Conservation (phyloP, 2,888 invertebrate species). For the Latrodectus hesperus region DNA sequence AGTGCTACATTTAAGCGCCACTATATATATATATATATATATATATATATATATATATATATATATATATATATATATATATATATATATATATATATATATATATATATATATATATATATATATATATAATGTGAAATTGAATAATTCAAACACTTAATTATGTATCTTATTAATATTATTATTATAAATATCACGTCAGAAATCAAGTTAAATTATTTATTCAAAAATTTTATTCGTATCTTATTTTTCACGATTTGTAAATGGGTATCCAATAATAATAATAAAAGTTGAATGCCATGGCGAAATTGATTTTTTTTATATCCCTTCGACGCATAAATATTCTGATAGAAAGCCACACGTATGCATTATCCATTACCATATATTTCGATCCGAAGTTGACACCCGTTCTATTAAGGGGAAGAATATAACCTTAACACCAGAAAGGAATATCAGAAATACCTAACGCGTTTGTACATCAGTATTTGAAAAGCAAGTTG, state of each 20-base stretch:
- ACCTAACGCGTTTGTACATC: slow-evolving; percentile 9
- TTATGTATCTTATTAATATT: no score
- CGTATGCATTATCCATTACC: neutral
- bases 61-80: no score
- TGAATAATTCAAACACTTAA: no score
- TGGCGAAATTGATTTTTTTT: neutral
- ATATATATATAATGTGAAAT: no score
- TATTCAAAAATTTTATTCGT: neutral
- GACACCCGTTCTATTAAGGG: slow-evolving; percentile 17
- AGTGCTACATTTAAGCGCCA: no score
- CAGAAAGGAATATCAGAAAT: slow-evolving; percentile 17
- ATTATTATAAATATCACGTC: no score
- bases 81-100: no score
- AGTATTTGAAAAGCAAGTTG: slow-evolving; percentile 29
- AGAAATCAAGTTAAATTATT: neutral
- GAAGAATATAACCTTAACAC: slow-evolving; percentile 3
- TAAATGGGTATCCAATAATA: neutral
- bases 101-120: no score
- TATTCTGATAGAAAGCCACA: slow-evolving; percentile 3
- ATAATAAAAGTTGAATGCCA: neutral
- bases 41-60: no score
- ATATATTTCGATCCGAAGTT: neutral
- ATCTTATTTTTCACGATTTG: neutral
- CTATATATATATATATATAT: no score
- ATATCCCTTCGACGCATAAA: neutral